Evolutionary conservation across 2,888 invertebrate genomes (phyloP).

Genomic region (Protophormia terraenovae): DNA sequence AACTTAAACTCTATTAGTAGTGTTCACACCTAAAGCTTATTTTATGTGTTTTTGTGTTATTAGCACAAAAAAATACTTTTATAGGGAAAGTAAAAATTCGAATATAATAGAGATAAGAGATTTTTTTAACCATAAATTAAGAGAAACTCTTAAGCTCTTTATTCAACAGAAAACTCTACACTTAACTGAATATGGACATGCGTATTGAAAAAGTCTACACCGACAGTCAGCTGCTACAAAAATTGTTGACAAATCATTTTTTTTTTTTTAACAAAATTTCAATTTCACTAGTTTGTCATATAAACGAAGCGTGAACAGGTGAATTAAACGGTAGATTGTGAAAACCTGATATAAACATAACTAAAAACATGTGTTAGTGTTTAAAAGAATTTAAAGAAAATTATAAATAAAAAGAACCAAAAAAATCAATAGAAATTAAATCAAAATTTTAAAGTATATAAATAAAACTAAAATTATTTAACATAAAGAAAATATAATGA

Average conservation of each 20-base stretch:
- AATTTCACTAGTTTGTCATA: conserved; percentile 53
- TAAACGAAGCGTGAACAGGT: conserved; percentile 63
- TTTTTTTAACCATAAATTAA: not conserved
- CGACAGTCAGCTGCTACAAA: conserved; percentile 51
- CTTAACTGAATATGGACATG: not conserved
- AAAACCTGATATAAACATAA: not conserved
- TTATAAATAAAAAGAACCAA: not conserved
- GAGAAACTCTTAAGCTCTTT: not conserved
- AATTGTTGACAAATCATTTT: conserved; percentile 6
- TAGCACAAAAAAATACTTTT: not conserved
- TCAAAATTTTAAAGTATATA: not conserved
- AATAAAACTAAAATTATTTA: not conserved
- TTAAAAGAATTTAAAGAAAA: not conserved
- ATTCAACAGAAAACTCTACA: conserved; percentile 16
- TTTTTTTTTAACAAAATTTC: conserved; percentile 11
- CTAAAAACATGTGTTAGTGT: conserved; percentile 29
- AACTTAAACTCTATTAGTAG: not conserved
- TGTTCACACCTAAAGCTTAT: not conserved
- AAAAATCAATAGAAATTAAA: not conserved
- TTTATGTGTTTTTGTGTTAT: not conserved
- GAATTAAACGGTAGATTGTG: conserved; percentile 44
- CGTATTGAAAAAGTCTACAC: conserved; percentile 48
- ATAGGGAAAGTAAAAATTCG: not conserved
- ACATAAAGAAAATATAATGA: not conserved
- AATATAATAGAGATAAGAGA: not conserved